Conservation (phyloP, 2,888 invertebrate species). For the Dryadula phaetusa region DNA sequence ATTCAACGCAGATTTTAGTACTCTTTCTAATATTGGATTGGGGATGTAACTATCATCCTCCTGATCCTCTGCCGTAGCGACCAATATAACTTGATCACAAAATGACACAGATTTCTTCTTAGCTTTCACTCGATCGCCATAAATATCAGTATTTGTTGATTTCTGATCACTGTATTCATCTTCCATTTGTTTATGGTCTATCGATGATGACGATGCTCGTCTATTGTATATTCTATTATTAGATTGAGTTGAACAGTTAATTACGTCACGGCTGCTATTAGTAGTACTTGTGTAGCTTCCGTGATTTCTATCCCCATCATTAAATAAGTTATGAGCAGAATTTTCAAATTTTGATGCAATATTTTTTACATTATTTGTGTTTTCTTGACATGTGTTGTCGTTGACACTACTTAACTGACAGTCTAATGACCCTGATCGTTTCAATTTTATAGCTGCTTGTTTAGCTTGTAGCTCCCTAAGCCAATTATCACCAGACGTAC, state of each 20-base stretch:
- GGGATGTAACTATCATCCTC: slow-evolving; percentile 96
- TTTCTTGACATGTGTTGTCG: slow-evolving; percentile 54
- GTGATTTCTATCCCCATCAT: slow-evolving; percentile 70
- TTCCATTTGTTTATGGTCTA: slow-evolving; percentile 74
- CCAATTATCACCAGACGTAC: slow-evolving; percentile 86
- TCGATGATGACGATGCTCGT: slow-evolving; percentile 73
- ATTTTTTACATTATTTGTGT: slow-evolving; percentile 86
- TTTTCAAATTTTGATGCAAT: slow-evolving; percentile 92
- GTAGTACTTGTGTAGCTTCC: slow-evolving; percentile 74
- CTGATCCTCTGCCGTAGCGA: slow-evolving; percentile 96
- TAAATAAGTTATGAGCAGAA: slow-evolving; percentile 56
- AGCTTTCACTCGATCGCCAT: slow-evolving; percentile 84
- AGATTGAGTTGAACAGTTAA: slow-evolving; percentile 73
- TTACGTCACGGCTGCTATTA: slow-evolving; percentile 73
- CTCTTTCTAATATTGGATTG: slow-evolving; percentile 94
- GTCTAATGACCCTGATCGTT: slow-evolving; percentile 70
- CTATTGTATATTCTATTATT: slow-evolving; percentile 67
- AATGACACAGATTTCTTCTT: slow-evolving; percentile 98
- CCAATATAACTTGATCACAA: slow-evolving; percentile 96
- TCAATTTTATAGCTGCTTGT: slow-evolving; percentile 84
- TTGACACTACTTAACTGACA: slow-evolving; percentile 65
- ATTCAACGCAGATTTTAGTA: slow-evolving; percentile 91
- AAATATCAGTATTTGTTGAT: slow-evolving; percentile 58
- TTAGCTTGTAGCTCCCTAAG: slow-evolving; percentile 92
- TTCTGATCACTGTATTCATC: slow-evolving; percentile 71